A percentile compares a stretch with the other conserved stretches of the same genome.
Evolutionary conservation across 2,797 vertebrate species (phyloP).

Genomic region (Novumbra hubbsi): DNA sequence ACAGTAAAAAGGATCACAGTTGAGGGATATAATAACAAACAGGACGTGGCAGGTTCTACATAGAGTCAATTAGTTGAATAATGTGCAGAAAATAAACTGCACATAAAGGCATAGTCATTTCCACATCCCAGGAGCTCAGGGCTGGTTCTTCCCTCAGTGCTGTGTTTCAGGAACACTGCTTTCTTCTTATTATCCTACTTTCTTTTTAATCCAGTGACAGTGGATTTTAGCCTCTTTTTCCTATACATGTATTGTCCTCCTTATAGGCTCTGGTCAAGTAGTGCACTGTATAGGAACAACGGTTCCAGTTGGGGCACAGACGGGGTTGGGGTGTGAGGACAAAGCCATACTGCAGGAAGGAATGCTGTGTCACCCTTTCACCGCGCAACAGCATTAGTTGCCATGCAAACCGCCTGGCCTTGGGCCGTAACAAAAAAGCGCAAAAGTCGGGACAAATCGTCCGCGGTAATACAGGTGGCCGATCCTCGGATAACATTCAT

Average conservation of each 20-base stretch:
- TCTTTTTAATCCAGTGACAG: constrained; percentile 10
- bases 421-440: constrained; percentile 38
- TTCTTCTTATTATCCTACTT: background rate
- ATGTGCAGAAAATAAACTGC: background rate
- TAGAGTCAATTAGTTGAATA: background rate
- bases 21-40: too few relatives aligned
- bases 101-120: background rate
- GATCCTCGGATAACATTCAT: background rate
- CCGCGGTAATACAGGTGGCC: constrained; percentile 6
- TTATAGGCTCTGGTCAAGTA: background rate
- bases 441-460: constrained; percentile 1
- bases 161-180: constrained; percentile 16
- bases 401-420: constrained; percentile 19
- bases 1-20: too few relatives aligned
- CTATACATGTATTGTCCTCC: background rate
- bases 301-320: background rate
- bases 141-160: background rate
- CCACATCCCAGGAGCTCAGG: background rate
- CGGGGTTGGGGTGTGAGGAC: background rate
- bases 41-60: background rate
- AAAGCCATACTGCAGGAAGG: constrained; percentile 6
- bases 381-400: constrained; percentile 31
- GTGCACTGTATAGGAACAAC: background rate
- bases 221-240: background rate
- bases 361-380: constrained; percentile 37